phyloP scores from a whole-genome alignment of 2,797 vertebrate genomes.

The Gallinago stenura region DNA sequence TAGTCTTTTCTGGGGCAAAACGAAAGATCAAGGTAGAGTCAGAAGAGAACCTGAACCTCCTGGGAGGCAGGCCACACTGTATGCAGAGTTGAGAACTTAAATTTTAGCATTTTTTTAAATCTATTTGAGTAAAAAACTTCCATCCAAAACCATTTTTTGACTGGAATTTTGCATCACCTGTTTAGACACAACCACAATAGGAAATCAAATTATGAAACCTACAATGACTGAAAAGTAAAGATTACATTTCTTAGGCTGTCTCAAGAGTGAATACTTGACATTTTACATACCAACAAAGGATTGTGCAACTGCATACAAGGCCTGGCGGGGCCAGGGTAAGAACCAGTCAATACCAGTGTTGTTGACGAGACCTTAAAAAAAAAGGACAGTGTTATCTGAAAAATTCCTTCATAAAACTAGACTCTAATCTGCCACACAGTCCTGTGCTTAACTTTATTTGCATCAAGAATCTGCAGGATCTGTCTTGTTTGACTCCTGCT shows the following conservation, averaged over 20 bases:
- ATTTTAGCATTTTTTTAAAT: not conserved
- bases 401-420: not conserved
- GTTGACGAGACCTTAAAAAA: conserved; percentile 90
- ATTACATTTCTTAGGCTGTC: not conserved
- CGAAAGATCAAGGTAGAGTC: not conserved
- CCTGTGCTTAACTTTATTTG: not conserved
- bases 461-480: not conserved
- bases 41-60: not conserved
- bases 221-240: not conserved
- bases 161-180: not conserved
- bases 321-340: conserved; percentile 93
- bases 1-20: not conserved
- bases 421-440: not conserved
- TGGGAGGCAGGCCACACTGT: not conserved
- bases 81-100: not conserved
- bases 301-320: conserved; percentile 90
- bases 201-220: not conserved
- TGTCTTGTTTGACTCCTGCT: not conserved
- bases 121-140: not conserved
- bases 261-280: not conserved
- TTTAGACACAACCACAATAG: not conserved
- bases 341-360: conserved; percentile 99
- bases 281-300: conserved; percentile 88
- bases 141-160: not conserved
- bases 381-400: not conserved